A percentile compares a stretch with the other conserved stretches of the same genome.
Conservation (phyloP, 2,797 vertebrate genomes). For the Coccyzus lansbergi region DNA sequence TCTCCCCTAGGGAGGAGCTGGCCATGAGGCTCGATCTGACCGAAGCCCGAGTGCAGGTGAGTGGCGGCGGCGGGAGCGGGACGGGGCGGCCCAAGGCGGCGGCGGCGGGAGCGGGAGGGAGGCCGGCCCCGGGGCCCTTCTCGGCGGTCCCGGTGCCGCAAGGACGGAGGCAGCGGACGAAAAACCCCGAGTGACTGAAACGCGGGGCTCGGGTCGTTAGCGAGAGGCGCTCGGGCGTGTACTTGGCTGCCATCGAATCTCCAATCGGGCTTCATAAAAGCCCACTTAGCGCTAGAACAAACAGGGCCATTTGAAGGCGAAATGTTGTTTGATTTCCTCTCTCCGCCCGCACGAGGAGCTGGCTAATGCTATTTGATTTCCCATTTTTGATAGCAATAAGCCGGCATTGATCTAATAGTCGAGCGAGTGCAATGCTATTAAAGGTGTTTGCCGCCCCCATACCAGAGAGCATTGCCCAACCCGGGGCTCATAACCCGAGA, state of each 20-base stretch:
- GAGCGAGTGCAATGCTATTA: conserved; percentile 95
- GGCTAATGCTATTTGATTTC: conserved; percentile 98
- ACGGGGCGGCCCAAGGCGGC: background rate
- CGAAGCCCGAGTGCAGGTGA: conserved; percentile 97
- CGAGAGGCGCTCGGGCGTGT: conserved; percentile 85
- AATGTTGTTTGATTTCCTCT: conserved; percentile 93
- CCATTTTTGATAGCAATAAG: conserved; percentile 98
- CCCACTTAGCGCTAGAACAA: conserved; percentile 95
- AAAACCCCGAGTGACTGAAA: conserved; percentile 42
- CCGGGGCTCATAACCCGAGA: conserved; percentile 93
- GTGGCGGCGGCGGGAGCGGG: conserved; percentile 49
- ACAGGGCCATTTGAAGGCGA: conserved; percentile 88
- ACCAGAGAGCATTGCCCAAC: conserved; percentile 93
- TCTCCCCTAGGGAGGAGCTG: conserved; percentile 91
- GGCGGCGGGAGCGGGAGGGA: background rate
- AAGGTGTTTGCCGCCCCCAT: conserved; percentile 89
- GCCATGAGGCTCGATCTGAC: conserved; percentile 98
- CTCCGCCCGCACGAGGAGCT: conserved; percentile 78
- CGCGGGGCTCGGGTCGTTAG: conserved; percentile 69
- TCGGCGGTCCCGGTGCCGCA: background rate
- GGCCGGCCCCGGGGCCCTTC: background rate
- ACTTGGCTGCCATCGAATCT: conserved; percentile 93
- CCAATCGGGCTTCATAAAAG: conserved; percentile 93
- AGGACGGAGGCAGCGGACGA: background rate
- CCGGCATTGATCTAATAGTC: conserved; percentile 96